phyloP scores from a whole-genome alignment of 2,113 vertebrate genomes.

The Camelus dromedarius region DNA sequence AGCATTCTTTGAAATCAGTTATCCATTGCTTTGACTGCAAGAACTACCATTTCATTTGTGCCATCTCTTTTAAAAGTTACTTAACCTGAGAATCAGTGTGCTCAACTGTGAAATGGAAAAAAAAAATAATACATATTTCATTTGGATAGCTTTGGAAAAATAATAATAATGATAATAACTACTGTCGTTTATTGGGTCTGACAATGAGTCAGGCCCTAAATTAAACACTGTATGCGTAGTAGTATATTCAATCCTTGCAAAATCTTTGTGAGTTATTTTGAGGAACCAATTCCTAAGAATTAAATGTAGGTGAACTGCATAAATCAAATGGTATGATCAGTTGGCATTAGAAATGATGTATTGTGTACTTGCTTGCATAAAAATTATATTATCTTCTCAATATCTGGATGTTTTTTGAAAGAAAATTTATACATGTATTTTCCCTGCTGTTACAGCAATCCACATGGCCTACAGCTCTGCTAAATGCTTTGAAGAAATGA shows the following conservation, averaged over 20 bases:
- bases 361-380: background rate
- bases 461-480: background rate
- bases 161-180: background rate
- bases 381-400: background rate
- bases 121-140: background rate
- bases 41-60: background rate
- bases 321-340: background rate
- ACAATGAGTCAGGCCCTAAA: background rate
- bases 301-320: background rate
- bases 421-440: background rate
- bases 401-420: background rate
- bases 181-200: background rate
- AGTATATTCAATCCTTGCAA: background rate
- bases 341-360: background rate
- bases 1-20: background rate
- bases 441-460: background rate
- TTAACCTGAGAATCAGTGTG: background rate
- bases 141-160: background rate
- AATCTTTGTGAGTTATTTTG: background rate
- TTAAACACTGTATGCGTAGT: background rate
- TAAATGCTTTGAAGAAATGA: constrained; percentile 17
- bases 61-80: background rate
- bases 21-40: background rate
- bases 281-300: background rate
- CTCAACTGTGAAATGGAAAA: background rate